Percentiles rank a stretch among this genome's conserved stretches.
Evolutionary conservation across 2,113 vertebrate genomes (phyloP).

Genomic region (Psilopsiagon aurifrons): DNA sequence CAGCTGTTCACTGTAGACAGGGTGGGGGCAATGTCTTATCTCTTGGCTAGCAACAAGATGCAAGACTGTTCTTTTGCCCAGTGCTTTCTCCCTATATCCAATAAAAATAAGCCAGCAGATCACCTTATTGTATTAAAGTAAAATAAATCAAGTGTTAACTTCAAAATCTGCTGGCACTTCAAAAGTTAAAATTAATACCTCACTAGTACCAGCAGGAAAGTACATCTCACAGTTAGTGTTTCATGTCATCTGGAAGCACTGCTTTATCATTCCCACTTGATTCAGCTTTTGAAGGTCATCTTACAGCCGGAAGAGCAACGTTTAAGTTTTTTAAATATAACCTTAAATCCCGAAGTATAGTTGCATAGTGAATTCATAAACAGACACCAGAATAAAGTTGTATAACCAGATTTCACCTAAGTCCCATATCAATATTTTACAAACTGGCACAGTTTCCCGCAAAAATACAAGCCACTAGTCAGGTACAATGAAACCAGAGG

Average conservation of each 20-base stretch:
- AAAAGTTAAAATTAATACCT: neutral
- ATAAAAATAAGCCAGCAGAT: neutral
- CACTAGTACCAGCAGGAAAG: neutral
- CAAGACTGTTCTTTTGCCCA: neutral
- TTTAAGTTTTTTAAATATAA: slow-evolving; percentile 5
- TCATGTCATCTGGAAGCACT: neutral
- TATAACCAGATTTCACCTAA: fast-evolving
- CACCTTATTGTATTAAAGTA: neutral
- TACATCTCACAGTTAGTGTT: neutral
- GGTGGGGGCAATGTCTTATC: neutral
- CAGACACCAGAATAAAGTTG: neutral
- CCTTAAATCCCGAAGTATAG: neutral
- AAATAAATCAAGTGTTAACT: neutral
- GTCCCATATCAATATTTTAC: neutral
- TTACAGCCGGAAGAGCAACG: neutral
- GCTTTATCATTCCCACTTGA: neutral
- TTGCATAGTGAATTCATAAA: neutral
- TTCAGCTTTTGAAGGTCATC: slow-evolving; percentile 51
- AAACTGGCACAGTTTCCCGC: neutral
- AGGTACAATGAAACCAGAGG: neutral
- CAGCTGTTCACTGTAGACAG: neutral
- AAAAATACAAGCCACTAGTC: neutral
- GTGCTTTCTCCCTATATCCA: neutral
- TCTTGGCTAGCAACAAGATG: neutral
- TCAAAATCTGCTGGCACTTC: neutral